Percentiles rank a stretch among this genome's conserved stretches.
phyloP scores from a whole-genome alignment of 23 tunicate species.

The Diplosoma virens region DNA sequence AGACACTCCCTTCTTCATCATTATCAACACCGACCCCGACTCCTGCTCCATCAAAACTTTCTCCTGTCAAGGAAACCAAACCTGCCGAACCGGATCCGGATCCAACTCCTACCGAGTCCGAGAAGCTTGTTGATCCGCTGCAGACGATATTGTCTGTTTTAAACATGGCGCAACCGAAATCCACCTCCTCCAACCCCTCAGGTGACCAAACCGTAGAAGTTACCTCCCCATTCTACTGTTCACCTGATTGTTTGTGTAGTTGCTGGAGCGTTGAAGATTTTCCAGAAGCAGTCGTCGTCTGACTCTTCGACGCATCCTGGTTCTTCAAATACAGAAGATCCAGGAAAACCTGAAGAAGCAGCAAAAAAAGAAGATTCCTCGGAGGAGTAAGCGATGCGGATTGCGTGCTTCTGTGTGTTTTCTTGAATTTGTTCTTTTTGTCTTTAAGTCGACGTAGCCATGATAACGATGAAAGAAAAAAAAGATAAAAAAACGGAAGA shows the following conservation, averaged over 20 bases:
- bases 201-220: too few relatives aligned
- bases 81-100: background rate
- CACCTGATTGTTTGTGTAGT: background rate
- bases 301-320: constrained; percentile 61
- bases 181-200: background rate
- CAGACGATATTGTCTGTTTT: constrained; percentile 77
- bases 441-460: background rate
- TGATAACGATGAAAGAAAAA: constrained; percentile 16
- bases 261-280: constrained; percentile 21
- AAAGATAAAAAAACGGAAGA: constrained; percentile 13
- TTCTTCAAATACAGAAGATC: constrained; percentile 56
- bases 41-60: background rate
- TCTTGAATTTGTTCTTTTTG: too few relatives aligned
- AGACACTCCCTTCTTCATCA: background rate
- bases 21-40: background rate
- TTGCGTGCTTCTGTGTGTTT: too few relatives aligned
- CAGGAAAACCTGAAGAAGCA: background rate
- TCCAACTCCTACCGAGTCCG: background rate
- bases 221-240: too few relatives aligned
- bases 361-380: background rate
- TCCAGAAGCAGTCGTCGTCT: constrained; percentile 43
- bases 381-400: background rate
- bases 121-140: constrained; percentile 47
- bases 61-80: too few relatives aligned
- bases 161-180: constrained; percentile 44